Base-by-base conservation (phyloP, 2,888 invertebrate species). In the Serripes groenlandicus region DNA sequence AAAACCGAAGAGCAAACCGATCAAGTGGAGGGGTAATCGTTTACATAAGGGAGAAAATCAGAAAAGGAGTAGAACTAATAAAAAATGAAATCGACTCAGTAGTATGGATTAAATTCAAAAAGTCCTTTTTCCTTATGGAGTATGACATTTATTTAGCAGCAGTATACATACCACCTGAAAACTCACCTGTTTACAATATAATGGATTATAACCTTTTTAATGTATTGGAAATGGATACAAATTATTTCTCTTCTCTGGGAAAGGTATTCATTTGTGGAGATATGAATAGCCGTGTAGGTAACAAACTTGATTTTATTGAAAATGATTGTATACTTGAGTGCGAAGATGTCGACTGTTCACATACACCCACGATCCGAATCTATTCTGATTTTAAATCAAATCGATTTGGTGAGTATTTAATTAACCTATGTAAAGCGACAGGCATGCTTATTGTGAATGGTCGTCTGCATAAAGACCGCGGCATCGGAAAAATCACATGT, bases 181-280 rank as follows among this genome's bases (percentile, higher is more conserved):
- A 70, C 18, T 71, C 75, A 18, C 80, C 79, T n/a, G 71, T 52
- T 5, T 42, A 80, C 35, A 71, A 69, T 54, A n/a, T 71, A 18
- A 23, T 66, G 23, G 54, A 78, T 30, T 49, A 64, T 60, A 58
- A 82, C 64, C 21, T 81, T 15, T 82, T 78, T 70, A 52, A 37
- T 9, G 21, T 70, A 21, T 54, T 83, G 52, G 72, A 78, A 68
- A 58, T 62, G 32, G 74, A 70, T 35, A 34, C 71, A 15, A 52
- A 52, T 70, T 32, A 23, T 26, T 82, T 60, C 68, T 35, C 60
- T 26, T 42, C 42, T 34, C 26, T 32, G 5, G 83, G 78, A 42
- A 42, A 58, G 21, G 75, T 83, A 1, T 70, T 35, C 70, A 37
- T 83, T 42, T 34, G 26, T 30, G 83, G 82, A 54, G 82, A 82